These are phyloP conservation scores for Carposina sasakii DNA, from an alignment of 1,140 invertebrate genomes.

Conservation along the genomic window DNA sequence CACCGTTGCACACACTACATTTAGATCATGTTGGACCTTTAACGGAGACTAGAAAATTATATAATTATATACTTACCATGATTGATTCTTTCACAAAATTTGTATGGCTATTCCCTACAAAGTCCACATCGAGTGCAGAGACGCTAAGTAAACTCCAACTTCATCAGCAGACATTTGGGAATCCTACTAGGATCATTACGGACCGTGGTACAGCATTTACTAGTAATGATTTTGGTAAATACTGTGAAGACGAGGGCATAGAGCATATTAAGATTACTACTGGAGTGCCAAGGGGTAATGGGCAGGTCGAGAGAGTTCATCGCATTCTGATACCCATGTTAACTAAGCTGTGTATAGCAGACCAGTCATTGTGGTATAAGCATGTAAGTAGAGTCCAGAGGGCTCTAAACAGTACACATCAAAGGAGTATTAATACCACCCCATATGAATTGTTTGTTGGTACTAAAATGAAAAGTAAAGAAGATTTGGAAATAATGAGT, in stretches of 20 bases:
- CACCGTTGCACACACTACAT: slow-evolving; percentile 35
- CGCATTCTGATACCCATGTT: slow-evolving; percentile 17
- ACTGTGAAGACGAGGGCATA: not conserved
- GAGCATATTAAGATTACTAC: slow-evolving; percentile 9
- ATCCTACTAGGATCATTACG: not conserved
- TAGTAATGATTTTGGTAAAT: not conserved
- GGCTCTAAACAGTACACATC: not conserved
- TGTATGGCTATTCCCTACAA: slow-evolving; percentile 30
- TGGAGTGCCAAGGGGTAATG: slow-evolving; percentile 22
- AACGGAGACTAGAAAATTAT: slow-evolving; percentile 29
- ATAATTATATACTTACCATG: slow-evolving; percentile 34
- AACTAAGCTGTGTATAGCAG: not conserved
- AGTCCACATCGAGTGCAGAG: slow-evolving; percentile 24
- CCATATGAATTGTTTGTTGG: not conserved
- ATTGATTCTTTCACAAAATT: slow-evolving; percentile 33
- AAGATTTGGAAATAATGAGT: not conserved
- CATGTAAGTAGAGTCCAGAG: not conserved
- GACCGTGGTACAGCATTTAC: not conserved
- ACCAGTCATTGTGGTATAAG: not conserved
- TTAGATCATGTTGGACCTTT: slow-evolving; percentile 46
- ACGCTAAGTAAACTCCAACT: slow-evolving; percentile 20
- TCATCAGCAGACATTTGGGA: slow-evolving; percentile 17
- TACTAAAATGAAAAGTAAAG: not conserved
- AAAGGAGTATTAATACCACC: not conserved
- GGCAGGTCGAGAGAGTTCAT: slow-evolving; percentile 30